These are phyloP conservation scores for Drosophila baimaii DNA, from an alignment of 1,140 invertebrate genomes.

Conservation along the genomic window DNA sequence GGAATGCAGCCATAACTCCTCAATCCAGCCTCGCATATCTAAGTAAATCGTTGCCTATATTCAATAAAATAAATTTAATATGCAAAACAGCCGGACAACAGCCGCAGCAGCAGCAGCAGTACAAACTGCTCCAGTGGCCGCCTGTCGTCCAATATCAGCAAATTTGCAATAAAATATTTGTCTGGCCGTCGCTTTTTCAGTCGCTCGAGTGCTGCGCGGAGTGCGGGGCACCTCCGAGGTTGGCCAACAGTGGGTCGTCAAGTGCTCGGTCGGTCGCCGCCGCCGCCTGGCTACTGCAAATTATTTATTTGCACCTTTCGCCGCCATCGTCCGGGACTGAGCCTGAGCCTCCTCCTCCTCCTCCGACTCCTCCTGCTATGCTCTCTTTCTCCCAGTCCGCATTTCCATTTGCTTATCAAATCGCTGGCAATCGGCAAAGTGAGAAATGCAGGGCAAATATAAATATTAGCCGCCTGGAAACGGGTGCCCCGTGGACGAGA, in stretches of 20 bases:
- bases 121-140: conserved; percentile 56
- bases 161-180: conserved; percentile 83
- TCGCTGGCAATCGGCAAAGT: conserved; percentile 65
- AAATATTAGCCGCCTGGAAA: conserved; percentile 65
- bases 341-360: background rate
- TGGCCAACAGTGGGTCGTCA: conserved; percentile 62
- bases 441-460: conserved; percentile 81
- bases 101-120: conserved; percentile 51
- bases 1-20: conserved; percentile 9
- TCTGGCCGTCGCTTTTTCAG: conserved; percentile 60
- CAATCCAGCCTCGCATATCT: conserved; percentile 57
- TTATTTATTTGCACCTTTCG: conserved; percentile 82
- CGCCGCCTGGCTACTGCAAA: conserved; percentile 73
- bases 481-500: conserved; percentile 14
- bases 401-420: conserved; percentile 79
- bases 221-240: conserved; percentile 14
- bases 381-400: conserved; percentile 29
- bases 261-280: conserved; percentile 17
- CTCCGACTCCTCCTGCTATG: too few species aligned
- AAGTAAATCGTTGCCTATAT: conserved; percentile 58
- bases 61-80: conserved; percentile 83
- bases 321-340: conserved; percentile 43
- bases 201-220: conserved; percentile 14
- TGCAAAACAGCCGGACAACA: conserved; percentile 70
- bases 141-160: conserved; percentile 79